A percentile compares a stretch with the other conserved stretches of the same genome.
Evolutionary conservation across 2,113 vertebrate genomes (phyloP).

Genomic region (Elephantulus edwardii): DNA sequence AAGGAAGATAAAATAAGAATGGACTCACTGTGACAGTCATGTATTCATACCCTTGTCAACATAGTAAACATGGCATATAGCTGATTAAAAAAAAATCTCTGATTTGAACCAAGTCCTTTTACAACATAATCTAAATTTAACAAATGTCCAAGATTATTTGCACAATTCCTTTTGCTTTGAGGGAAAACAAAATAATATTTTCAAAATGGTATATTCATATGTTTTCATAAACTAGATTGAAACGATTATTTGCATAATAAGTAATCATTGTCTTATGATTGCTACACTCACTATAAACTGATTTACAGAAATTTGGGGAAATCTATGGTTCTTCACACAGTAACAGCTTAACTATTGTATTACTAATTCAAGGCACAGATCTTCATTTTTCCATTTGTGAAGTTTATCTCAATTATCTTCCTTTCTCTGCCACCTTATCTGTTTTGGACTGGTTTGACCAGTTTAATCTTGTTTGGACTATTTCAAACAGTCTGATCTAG

Average conservation of each 20-base stretch:
- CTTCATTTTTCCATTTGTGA: background rate
- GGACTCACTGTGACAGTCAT: background rate
- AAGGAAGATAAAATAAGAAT: background rate
- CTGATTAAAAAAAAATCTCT: background rate
- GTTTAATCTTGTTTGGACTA: no score
- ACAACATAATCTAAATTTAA: background rate
- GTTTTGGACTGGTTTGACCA: no score
- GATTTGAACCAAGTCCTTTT: constrained; percentile 16
- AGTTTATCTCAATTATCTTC: background rate
- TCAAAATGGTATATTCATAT: background rate
- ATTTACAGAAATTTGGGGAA: background rate
- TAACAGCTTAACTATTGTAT: background rate
- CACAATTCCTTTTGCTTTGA: background rate
- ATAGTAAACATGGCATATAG: background rate
- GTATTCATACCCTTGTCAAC: background rate
- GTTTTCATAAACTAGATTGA: constrained; percentile 38
- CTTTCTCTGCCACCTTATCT: background rate
- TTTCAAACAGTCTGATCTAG: no score
- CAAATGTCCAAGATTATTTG: constrained; percentile 2
- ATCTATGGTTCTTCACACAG: background rate
- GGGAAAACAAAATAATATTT: constrained; percentile 21
- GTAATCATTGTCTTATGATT: background rate
- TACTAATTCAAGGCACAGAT: background rate
- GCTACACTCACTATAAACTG: background rate
- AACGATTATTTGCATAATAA: background rate